Percentiles rank a stretch among this genome's conserved stretches.
phyloP scores from a whole-genome alignment of 2,113 vertebrate genomes.

The Galemys pyrenaicus region DNA sequence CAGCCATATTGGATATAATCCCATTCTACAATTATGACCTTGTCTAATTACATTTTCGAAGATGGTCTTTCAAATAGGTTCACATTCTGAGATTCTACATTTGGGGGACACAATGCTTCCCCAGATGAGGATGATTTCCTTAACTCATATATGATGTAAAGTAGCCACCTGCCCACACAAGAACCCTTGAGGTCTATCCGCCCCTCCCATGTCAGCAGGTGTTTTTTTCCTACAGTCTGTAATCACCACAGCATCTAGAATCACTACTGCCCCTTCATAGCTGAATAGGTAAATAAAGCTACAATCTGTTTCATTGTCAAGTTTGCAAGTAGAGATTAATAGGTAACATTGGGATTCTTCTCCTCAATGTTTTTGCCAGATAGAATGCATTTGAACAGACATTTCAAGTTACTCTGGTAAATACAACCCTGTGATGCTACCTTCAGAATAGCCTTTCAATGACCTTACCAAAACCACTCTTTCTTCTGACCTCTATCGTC shows the following conservation, averaged over 20 bases:
- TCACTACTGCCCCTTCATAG: no score
- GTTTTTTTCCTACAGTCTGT: no score
- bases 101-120: neutral
- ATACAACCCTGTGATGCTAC: neutral
- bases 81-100: neutral
- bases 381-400: neutral
- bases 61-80: no score
- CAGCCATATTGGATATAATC: accelerated
- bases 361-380: neutral
- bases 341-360: neutral
- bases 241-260: no score
- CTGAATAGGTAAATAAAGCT: neutral
- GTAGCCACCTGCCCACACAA: neutral
- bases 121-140: neutral
- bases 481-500: neutral
- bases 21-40: neutral
- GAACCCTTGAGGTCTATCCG: no score
- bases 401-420: neutral
- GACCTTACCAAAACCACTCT: neutral
- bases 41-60: neutral
- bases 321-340: neutral
- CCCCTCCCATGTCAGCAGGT: neutral
- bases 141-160: no score
- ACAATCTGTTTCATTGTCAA: neutral
- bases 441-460: neutral